Evolutionary conservation across 92 coral and sea anemone genomes (phyloP).

Genomic region (Micromussa lordhowensis): DNA sequence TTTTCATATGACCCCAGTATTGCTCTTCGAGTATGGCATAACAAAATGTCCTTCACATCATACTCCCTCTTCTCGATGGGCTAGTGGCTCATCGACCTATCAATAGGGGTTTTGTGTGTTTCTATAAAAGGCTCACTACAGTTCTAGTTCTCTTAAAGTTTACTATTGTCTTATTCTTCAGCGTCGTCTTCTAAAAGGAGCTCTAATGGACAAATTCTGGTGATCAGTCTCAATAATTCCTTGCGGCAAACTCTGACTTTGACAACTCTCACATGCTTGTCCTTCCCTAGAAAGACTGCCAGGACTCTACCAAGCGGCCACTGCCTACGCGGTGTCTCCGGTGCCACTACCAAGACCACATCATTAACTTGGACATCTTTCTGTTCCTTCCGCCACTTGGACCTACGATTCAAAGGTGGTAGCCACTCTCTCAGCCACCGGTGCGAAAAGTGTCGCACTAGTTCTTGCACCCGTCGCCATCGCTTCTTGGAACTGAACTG

Average conservation of each 20-base stretch:
- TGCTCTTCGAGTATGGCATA: neutral
- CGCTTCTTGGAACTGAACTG: constrained; percentile 30
- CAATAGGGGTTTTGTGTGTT: neutral
- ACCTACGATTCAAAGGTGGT: constrained; percentile 46
- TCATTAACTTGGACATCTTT: too few relatives aligned
- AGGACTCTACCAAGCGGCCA: constrained; percentile 65
- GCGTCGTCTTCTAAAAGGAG: neutral
- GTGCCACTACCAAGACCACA: constrained; percentile 34
- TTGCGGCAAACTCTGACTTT: constrained; percentile 45
- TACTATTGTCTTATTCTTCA: neutral
- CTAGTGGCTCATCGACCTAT: constrained; percentile 5
- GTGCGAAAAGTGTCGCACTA: constrained; percentile 60
- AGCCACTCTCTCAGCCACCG: constrained; percentile 65
- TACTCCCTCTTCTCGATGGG: constrained; percentile 31
- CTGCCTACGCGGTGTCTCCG: constrained; percentile 48
- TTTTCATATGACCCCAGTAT: neutral
- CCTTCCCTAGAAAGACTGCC: constrained; percentile 48
- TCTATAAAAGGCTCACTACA: neutral
- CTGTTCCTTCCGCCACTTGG: constrained; percentile 48
- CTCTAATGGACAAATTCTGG: constrained; percentile 34
- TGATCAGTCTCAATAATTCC: constrained; percentile 47
- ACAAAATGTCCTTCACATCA: constrained; percentile 8
- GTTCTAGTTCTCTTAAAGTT: constrained; percentile 4
- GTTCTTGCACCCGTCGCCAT: constrained; percentile 58
- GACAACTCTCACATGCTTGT: constrained; percentile 55